These are phyloP conservation scores for Priapulus caudatus DNA, from an alignment of 2,888 invertebrate genomes.

Conservation along the genomic window DNA sequence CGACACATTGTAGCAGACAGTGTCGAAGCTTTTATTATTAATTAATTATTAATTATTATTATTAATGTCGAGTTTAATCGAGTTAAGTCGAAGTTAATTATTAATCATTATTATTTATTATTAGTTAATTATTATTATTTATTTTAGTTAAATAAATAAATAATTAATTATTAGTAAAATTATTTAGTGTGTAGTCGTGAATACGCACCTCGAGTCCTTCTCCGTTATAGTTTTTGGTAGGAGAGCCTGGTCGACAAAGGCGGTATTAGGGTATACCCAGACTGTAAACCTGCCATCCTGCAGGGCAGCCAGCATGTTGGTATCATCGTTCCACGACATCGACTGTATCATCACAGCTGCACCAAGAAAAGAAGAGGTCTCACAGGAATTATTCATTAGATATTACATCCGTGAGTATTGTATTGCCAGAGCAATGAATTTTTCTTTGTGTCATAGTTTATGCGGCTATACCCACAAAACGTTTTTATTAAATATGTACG, in stretches of 20 bases:
- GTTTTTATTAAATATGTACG: too few species aligned
- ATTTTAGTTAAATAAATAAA: too few species aligned
- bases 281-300: conserved; percentile 64
- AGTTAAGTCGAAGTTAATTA: too few species aligned
- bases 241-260: conserved; percentile 57
- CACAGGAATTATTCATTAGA: background rate
- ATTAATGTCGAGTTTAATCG: too few species aligned
- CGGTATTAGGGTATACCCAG: conserved; percentile 66
- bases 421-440: conserved; percentile 4
- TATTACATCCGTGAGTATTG: background rate
- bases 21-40: too few species aligned
- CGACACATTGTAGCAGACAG: too few species aligned
- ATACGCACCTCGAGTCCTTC: conserved; percentile 38
- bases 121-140: too few species aligned
- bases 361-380: conserved; percentile 12
- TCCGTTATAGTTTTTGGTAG: conserved; percentile 47
- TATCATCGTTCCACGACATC: conserved; percentile 57
- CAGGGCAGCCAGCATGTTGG: conserved; percentile 64
- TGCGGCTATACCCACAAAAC: too few species aligned
- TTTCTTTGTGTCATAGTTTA: background rate
- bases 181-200: too few species aligned
- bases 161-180: too few species aligned
- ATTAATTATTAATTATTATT: too few species aligned
- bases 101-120: too few species aligned
- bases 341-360: conserved; percentile 53